Conservation (phyloP, 2,888 invertebrate species). For the Salpingus planirostris region DNA sequence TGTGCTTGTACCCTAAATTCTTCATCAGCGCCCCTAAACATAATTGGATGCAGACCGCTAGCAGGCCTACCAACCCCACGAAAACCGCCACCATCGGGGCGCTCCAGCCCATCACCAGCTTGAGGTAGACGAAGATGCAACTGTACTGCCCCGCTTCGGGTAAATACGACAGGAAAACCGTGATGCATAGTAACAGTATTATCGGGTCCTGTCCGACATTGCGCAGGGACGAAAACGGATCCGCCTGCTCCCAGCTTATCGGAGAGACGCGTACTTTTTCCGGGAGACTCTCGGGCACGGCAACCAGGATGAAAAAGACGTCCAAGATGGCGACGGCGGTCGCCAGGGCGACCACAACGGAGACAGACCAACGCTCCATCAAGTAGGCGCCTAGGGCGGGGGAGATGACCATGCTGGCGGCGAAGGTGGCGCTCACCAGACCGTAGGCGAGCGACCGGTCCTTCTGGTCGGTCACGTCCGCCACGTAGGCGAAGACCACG, state of each 20-base stretch:
- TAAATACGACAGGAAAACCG: conserved; percentile 94
- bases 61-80: conserved; percentile 92
- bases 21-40: conserved; percentile 59
- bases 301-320: conserved; percentile 95
- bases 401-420: conserved; percentile 97
- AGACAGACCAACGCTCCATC: conserved; percentile 61
- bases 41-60: conserved; percentile 93
- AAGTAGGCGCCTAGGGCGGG: conserved; percentile 91
- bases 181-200: conserved; percentile 92
- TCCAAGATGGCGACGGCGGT: conserved; percentile 93
- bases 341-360: conserved; percentile 87
- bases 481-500: conserved; percentile 98
- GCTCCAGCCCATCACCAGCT: conserved; percentile 92
- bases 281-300: conserved; percentile 96
- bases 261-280: conserved; percentile 75
- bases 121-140: conserved; percentile 98
- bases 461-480: conserved; percentile 96
- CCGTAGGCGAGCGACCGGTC: conserved; percentile 94
- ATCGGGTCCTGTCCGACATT: conserved; percentile 93
- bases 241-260: conserved; percentile 96
- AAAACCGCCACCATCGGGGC: conserved; percentile 94
- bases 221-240: conserved; percentile 89
- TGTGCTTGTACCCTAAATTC: conserved; percentile 88
- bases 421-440: conserved; percentile 90
- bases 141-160: conserved; percentile 99